phyloP scores from a whole-genome alignment of 2,113 vertebrate species.

The Callipepla squamata region DNA sequence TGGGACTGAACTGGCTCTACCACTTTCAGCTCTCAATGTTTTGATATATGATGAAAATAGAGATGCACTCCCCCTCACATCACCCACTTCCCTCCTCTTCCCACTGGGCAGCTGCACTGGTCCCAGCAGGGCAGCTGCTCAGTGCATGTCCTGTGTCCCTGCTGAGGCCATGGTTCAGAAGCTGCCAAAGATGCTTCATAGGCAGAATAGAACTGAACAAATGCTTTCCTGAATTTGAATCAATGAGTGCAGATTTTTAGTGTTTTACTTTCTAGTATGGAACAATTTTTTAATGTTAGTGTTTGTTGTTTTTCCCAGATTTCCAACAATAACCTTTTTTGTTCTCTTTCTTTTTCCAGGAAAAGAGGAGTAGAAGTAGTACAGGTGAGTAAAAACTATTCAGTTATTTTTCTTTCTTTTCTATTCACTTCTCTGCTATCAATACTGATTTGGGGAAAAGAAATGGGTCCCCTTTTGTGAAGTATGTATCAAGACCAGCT shows the following conservation, averaged over 20 bases:
- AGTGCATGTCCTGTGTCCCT: background rate
- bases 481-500: background rate
- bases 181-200: background rate
- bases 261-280: background rate
- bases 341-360: slow-evolving; percentile 78
- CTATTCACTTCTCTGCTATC: background rate
- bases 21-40: background rate
- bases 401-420: background rate
- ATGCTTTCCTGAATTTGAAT: slow-evolving; percentile 40
- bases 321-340: slow-evolving; percentile 42
- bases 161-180: background rate
- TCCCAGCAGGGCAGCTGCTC: background rate
- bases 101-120: background rate
- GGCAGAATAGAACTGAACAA: background rate
- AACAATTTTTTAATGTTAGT: background rate
- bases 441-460: background rate
- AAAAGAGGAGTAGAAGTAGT: slow-evolving; percentile 97
- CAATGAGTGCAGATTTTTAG: background rate
- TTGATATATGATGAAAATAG: background rate
- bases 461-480: background rate
- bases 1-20: background rate
- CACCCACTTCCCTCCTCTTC: background rate
- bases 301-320: background rate
- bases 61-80: background rate
- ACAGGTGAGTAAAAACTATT: slow-evolving; percentile 85